Evolutionary conservation across 2,797 vertebrate genomes (phyloP).

Genomic region (Pantherophis vulpinus): DNA sequence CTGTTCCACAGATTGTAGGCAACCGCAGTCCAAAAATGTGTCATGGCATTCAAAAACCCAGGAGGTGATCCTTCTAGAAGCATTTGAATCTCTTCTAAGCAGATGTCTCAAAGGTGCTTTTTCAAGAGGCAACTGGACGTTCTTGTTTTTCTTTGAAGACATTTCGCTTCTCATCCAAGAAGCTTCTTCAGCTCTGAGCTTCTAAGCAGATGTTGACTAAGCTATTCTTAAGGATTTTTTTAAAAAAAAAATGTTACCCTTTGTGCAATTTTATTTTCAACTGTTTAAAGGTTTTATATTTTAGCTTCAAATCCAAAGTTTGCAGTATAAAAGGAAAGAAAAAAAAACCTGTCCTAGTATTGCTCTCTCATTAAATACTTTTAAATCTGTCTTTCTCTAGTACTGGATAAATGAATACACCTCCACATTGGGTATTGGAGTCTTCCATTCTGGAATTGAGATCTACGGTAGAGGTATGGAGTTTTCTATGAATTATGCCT

Average conservation of each 20-base stretch:
- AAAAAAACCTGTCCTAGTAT: background rate
- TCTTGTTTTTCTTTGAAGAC: background rate
- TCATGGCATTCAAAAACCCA: background rate
- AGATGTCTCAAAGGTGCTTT: background rate
- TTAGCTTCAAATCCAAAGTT: background rate
- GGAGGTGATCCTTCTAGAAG: background rate
- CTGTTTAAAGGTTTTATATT: background rate
- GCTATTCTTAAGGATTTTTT: background rate
- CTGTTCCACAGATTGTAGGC: background rate
- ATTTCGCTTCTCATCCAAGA: no score
- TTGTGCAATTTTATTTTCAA: background rate
- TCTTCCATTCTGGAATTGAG: conserved; percentile 95
- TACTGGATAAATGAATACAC: conserved; percentile 98
- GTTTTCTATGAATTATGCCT: conserved; percentile 34
- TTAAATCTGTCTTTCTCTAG: conserved; percentile 67
- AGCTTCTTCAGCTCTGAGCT: background rate
- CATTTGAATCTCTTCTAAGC: background rate
- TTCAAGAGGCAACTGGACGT: background rate
- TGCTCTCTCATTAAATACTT: conserved; percentile 50
- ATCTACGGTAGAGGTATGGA: conserved; percentile 90
- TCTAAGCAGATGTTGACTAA: background rate
- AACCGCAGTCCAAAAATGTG: background rate
- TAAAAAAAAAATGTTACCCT: background rate
- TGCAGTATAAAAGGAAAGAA: background rate
- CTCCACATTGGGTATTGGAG: conserved; percentile 91